Conservation (phyloP, 2,797 vertebrate species). For the Heteromormyrus szaboi region DNA sequence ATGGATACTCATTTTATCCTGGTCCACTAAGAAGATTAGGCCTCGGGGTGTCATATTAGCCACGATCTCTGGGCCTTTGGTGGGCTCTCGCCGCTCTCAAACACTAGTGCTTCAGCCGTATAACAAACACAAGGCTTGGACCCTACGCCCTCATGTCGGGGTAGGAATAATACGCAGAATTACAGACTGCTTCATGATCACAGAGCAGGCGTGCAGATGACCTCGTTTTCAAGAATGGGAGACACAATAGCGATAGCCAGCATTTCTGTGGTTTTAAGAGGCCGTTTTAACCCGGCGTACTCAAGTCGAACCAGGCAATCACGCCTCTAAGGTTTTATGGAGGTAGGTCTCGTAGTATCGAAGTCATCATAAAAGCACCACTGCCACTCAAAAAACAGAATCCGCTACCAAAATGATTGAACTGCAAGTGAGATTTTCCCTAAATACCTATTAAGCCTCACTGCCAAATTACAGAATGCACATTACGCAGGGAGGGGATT, state of each 20-base stretch:
- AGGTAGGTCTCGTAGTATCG: background rate
- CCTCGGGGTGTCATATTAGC: slow-evolving; percentile 95
- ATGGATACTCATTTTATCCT: slow-evolving; percentile 98
- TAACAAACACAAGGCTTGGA: slow-evolving; percentile 75
- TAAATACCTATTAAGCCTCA: slow-evolving; percentile 37
- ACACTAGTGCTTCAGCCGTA: slow-evolving; percentile 64
- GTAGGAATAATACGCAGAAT: slow-evolving; percentile 69
- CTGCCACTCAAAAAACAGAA: background rate
- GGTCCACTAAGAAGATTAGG: slow-evolving; percentile 98
- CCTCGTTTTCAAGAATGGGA: slow-evolving; percentile 58
- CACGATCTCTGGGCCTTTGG: slow-evolving; percentile 83
- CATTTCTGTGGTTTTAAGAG: slow-evolving; percentile 38
- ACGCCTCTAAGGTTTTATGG: background rate
- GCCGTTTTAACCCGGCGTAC: slow-evolving; percentile 21
- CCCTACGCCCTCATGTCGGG: slow-evolving; percentile 64
- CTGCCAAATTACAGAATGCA: slow-evolving; percentile 17
- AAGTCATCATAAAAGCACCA: background rate
- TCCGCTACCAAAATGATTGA: background rate
- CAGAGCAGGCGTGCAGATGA: slow-evolving; percentile 66
- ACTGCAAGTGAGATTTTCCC: slow-evolving; percentile 32
- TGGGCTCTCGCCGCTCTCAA: slow-evolving; percentile 79
- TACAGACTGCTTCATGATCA: slow-evolving; percentile 70
- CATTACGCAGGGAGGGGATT: slow-evolving; percentile 32
- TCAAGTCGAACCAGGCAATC: slow-evolving; percentile 29
- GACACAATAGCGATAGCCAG: slow-evolving; percentile 72